Percentiles rank a stretch among this genome's conserved stretches.
Conservation (phyloP, 2,113 vertebrate genomes). For the Aptenodytes forsteri region DNA sequence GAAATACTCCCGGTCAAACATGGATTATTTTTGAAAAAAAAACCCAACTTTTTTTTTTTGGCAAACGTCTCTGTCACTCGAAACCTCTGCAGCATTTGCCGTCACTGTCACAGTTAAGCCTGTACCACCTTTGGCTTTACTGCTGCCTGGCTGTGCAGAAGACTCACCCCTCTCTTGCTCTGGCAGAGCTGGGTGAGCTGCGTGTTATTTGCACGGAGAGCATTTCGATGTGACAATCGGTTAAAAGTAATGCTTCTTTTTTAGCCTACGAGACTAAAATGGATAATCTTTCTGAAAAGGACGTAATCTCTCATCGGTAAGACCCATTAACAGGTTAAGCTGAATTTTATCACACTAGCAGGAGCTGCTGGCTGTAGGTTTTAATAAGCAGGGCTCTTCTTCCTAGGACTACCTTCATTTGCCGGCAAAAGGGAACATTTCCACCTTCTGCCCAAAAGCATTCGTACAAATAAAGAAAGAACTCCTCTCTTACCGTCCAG, state of each 20-base stretch:
- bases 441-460: background rate
- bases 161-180: background rate
- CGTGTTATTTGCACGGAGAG: background rate
- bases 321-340: background rate
- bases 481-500: background rate
- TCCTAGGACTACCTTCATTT: background rate
- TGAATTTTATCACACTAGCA: constrained; percentile 12
- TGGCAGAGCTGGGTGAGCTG: background rate
- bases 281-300: background rate
- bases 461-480: background rate
- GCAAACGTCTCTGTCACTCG: background rate
- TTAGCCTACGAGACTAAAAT: background rate
- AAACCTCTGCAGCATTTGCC: background rate
- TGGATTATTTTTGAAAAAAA: background rate
- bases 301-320: background rate
- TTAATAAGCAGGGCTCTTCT: background rate
- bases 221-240: background rate
- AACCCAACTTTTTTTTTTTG: background rate
- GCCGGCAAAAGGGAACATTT: background rate
- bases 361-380: background rate
- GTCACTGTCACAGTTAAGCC: background rate
- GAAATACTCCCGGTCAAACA: background rate
- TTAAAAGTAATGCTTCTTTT: background rate
- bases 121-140: background rate
- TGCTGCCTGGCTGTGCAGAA: background rate